A percentile compares a stretch with the other conserved stretches of the same genome.
These are phyloP conservation scores for Lates japonicus DNA, from an alignment of 2,797 vertebrate genomes.

Conservation along the genomic window DNA sequence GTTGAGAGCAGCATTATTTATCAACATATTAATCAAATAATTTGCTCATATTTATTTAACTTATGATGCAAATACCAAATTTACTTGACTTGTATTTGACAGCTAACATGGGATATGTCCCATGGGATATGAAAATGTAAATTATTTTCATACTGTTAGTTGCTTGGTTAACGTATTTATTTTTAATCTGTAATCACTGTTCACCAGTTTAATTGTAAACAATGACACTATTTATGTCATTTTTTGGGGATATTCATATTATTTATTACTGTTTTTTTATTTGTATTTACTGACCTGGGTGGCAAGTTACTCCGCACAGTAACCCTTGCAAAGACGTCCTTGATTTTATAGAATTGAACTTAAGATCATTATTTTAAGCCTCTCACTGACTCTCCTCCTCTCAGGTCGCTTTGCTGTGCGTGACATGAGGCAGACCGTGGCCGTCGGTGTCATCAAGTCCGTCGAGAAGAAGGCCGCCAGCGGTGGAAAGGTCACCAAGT, in stretches of 20 bases:
- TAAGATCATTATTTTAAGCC: neutral
- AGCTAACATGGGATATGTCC: too few species aligned
- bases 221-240: too few species aligned
- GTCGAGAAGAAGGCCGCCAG: constrained; percentile 79
- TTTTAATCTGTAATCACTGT: too few species aligned
- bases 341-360: neutral
- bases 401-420: constrained; percentile 87
- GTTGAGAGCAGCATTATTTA: neutral
- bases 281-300: neutral
- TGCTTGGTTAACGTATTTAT: too few species aligned
- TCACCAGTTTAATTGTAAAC: too few species aligned
- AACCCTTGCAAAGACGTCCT: too few species aligned
- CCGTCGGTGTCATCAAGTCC: constrained; percentile 88
- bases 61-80: neutral
- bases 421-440: constrained; percentile 90
- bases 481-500: constrained; percentile 85
- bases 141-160: too few species aligned
- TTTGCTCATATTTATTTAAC: neutral
- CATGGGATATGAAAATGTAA: too few species aligned
- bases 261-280: too few species aligned
- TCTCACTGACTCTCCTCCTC: neutral
- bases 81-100: too few species aligned
- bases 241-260: too few species aligned
- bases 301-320: too few species aligned
- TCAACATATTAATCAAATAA: neutral